Percentiles rank a stretch among this genome's conserved stretches.
Evolutionary conservation across 2,888 invertebrate species (phyloP).

Genomic region (Coelopa pilipes): DNA sequence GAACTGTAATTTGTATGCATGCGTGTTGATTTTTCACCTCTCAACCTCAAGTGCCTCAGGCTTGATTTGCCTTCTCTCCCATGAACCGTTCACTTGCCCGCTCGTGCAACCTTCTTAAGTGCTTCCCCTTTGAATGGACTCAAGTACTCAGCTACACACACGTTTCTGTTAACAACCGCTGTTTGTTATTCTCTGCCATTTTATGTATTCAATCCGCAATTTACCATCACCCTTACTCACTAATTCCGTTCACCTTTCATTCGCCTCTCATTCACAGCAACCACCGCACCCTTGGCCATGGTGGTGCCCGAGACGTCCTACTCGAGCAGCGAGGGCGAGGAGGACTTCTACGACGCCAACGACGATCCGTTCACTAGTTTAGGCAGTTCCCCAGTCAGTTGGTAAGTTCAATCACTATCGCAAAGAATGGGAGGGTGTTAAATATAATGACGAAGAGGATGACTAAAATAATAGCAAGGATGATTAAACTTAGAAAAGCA

Average conservation of each 20-base stretch:
- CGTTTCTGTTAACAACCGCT: slow-evolving; percentile 15
- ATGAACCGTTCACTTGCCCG: background rate
- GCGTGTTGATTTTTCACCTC: too few relatives aligned
- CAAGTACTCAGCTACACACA: slow-evolving; percentile 8
- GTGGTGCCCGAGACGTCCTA: slow-evolving; percentile 91
- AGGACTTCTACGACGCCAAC: slow-evolving; percentile 93
- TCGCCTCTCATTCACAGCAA: slow-evolving; percentile 50
- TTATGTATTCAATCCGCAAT: background rate
- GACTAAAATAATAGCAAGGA: too few relatives aligned
- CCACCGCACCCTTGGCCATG: slow-evolving; percentile 61
- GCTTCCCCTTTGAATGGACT: slow-evolving; percentile 8
- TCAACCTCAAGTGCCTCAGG: too few relatives aligned
- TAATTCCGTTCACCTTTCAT: slow-evolving; percentile 11
- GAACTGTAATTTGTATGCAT: too few relatives aligned
- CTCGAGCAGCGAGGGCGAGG: slow-evolving; percentile 97
- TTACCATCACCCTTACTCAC: background rate
- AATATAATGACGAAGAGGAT: too few relatives aligned
- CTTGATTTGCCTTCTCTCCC: too few relatives aligned
- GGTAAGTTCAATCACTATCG: slow-evolving; percentile 67
- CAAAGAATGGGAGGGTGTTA: too few relatives aligned
- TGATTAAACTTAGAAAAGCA: too few relatives aligned
- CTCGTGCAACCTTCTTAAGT: background rate
- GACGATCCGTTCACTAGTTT: slow-evolving; percentile 73
- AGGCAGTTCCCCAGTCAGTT: slow-evolving; percentile 63
- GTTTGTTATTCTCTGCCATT: background rate